Base-by-base conservation (phyloP, 2,797 vertebrate species). In the Malurus splendens region DNA sequence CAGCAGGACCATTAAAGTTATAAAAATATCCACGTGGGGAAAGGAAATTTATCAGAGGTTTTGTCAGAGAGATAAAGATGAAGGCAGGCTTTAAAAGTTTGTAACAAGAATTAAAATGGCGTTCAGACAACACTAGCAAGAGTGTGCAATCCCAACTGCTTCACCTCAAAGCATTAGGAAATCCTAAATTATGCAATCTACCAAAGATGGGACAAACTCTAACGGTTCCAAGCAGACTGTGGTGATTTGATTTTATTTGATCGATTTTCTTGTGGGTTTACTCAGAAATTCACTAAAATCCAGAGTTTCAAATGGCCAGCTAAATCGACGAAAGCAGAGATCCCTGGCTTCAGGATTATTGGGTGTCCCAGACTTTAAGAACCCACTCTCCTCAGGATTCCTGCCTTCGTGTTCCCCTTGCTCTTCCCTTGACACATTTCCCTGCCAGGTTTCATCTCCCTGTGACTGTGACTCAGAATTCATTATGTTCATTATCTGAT, bases 381-480 rank as follows among this genome's bases (percentile, higher is more conserved):
- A 33, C 28, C 9, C 23, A 38, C 45, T 92, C 33, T 52, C 59
- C 41, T 27, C 61, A 54, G 9, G 28, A 45, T 50, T 79, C 61
- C 32, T 71, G 55, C 54, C 23, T 90, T 73, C 72, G 72, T n/a
- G 36, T 50, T 90, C 59, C 81, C 73, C 12, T 23, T 76, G 25
- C 38, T 90, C 30, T 39, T 61, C 59, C 61, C 39, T 72, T 78
- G 64, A 68, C 48, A 18, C 68, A 61, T 61, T 87, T 84, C 33
- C 67, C 52, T 28, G 47, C 38, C 72, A 67, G 47, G 76, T 66
- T 90, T 94, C 82, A 87, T 67, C 54, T 56, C 65, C 71, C 67
- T 92, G 68, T 91, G 90, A 90, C 79, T 86, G 47, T 89, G 90
- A 90, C 87, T 94, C 86, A 89, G 39, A 90, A 81, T 36, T 36